Evolutionary conservation across 1,140 invertebrate species (phyloP).

Genomic region (Vanessa tameamea): DNA sequence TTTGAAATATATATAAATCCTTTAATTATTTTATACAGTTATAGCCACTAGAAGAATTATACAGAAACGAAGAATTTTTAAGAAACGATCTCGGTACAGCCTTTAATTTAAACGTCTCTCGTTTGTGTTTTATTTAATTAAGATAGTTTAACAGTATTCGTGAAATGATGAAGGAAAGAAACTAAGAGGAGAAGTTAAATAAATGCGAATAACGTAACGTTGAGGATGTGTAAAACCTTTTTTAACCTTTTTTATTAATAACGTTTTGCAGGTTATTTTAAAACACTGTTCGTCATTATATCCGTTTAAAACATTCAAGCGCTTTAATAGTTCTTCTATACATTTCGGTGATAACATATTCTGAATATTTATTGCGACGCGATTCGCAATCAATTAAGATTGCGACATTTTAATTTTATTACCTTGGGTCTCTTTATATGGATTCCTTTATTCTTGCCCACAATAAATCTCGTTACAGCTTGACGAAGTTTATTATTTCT

Average conservation of each 20-base stretch:
- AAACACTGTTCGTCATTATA: too few species aligned
- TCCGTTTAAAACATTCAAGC: neutral
- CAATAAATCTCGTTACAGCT: slow-evolving; percentile 21
- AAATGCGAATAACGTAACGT: neutral
- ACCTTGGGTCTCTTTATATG: slow-evolving; percentile 18
- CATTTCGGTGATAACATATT: slow-evolving; percentile 4
- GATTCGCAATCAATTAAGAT: slow-evolving; percentile 20
- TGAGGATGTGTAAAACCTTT: neutral
- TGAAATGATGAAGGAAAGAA: too few species aligned
- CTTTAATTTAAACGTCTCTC: too few species aligned
- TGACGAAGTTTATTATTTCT: slow-evolving; percentile 22
- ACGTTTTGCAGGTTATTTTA: too few species aligned
- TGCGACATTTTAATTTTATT: slow-evolving; percentile 22
- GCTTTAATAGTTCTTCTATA: neutral
- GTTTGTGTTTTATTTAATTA: too few species aligned
- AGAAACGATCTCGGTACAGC: too few species aligned
- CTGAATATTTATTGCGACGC: slow-evolving; percentile 2
- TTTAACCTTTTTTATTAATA: neutral
- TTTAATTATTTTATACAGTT: too few species aligned
- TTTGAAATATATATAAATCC: too few species aligned
- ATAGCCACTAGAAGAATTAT: too few species aligned
- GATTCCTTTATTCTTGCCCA: slow-evolving; percentile 19
- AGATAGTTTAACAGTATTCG: too few species aligned
- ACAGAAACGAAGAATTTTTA: too few species aligned
- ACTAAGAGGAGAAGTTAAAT: too few species aligned